A percentile compares a stretch with the other conserved stretches of the same genome.
Conservation (phyloP, 2,888 invertebrate species). For the Caenorhabditis macrosperma region DNA sequence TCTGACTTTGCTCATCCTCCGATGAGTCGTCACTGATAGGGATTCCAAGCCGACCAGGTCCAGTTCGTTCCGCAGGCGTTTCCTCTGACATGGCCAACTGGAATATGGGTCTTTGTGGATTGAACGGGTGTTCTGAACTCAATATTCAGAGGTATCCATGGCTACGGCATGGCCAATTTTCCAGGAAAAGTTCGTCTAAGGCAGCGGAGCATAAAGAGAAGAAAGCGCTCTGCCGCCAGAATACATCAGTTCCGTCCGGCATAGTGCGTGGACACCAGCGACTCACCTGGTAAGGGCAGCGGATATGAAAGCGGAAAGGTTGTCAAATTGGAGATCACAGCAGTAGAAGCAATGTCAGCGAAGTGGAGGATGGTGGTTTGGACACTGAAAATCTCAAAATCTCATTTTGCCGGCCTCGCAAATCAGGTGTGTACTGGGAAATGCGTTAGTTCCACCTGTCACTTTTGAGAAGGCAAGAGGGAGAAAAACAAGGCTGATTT, state of each 20-base stretch:
- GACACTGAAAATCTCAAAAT: not conserved
- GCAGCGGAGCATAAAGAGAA: not conserved
- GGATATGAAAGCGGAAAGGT: too few species aligned
- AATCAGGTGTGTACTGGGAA: not conserved
- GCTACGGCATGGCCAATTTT: not conserved
- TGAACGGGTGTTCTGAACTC: not conserved
- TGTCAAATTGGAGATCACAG: not conserved
- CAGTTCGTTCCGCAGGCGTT: not conserved
- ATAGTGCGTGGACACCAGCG: too few species aligned
- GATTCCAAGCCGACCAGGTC: constrained; percentile 15
- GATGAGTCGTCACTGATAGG: constrained; percentile 58
- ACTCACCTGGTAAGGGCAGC: too few species aligned
- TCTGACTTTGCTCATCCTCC: constrained; percentile 49
- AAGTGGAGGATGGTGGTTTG: not conserved
- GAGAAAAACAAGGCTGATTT: too few species aligned
- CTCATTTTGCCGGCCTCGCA: not conserved
- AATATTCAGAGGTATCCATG: not conserved
- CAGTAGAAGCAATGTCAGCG: not conserved
- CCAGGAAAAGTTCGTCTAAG: not conserved
- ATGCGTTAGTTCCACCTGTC: not conserved
- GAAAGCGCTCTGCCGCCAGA: not conserved
- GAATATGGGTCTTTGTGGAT: not conserved
- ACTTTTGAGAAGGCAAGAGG: not conserved
- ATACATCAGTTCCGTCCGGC: not conserved
- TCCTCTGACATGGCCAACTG: not conserved